Evolutionary conservation across 2,113 vertebrate species (phyloP), one percentile per base, ranked within the genome.

Genomic region (Acanthisitta chloris): DNA sequence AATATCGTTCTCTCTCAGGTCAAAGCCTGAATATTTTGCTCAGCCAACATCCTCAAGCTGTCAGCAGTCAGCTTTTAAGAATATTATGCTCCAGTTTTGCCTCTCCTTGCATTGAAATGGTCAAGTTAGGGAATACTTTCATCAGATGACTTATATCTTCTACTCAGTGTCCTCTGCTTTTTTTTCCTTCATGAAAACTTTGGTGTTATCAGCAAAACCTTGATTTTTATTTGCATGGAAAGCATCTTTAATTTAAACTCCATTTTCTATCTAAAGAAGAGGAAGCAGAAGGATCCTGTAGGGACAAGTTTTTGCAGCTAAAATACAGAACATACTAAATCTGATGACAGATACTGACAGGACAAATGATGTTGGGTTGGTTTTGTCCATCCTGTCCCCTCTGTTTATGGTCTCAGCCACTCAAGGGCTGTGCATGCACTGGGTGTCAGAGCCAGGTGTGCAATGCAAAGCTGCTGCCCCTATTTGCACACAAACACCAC

Each of bases 401-500:
- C 31, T 1, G 0, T 52, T 15, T 36, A 40, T 49, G 28, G 21
- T 19, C 14, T 10, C 9, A 89, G 81, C 8, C 13, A 1, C 64
- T 26, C 5, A 0, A 3, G 65, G 52, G 34, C 52, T 58, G n/a
- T 33, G 54, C 16, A 36, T 3, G 1, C 33, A 4, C 70, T 40
- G 45, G 19, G 23, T 43, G 20, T 42, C 54, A 10, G 62, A 31
- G 62, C 24, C 38, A 20, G 34, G 8, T 2, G 3, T 11, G 36
- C 0, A 0, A 18, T 23, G n/a, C 2, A 4, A 40, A 67, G 54
- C 10, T 67, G 55, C n/a, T 9, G 1, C n/a, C 31, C 15, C 19
- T 57, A 33, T 12, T 21, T 12, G 3, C 54, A 46, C 29, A 33
- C 21, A 62, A 52, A 10, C 36, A 26, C 43, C 14, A 36, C 52